Conservation (phyloP, 1,140 invertebrate species). For the Aporrectodea caliginosa region DNA sequence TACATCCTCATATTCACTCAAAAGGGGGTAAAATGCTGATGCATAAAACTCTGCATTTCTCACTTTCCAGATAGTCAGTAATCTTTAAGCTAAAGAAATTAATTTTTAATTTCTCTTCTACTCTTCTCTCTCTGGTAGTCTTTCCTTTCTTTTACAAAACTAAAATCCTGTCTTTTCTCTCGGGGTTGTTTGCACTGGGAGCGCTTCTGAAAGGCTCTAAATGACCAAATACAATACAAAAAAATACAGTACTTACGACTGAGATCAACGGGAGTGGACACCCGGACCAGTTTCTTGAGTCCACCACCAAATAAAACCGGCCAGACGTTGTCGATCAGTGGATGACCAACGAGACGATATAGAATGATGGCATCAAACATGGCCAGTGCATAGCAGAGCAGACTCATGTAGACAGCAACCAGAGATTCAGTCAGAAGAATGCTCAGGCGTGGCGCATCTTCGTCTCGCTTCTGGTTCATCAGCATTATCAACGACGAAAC, state of each 20-base stretch:
- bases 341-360: conserved; percentile 78
- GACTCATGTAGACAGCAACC: conserved; percentile 83
- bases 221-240: background rate
- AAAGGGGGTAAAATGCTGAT: too few relatives aligned
- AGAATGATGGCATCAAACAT: conserved; percentile 90
- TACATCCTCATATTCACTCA: too few relatives aligned
- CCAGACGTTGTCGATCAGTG: conserved; percentile 77
- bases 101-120: too few relatives aligned
- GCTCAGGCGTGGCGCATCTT: conserved; percentile 87
- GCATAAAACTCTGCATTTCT: too few relatives aligned
- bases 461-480: conserved; percentile 87
- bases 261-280: conserved; percentile 25
- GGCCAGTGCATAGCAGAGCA: conserved; percentile 87
- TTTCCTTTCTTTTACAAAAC: too few relatives aligned
- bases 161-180: too few relatives aligned
- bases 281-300: conserved; percentile 72
- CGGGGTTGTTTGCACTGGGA: too few relatives aligned
- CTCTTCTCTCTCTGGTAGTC: too few relatives aligned
- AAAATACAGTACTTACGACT: conserved; percentile 37
- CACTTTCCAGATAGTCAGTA: too few relatives aligned
- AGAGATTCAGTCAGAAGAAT: conserved; percentile 89
- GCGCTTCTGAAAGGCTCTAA: background rate
- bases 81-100: too few relatives aligned
- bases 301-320: conserved; percentile 88
- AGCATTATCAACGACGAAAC: conserved; percentile 86